Conservation (phyloP, 2,797 vertebrate species). For the Adelosebastes latens region DNA sequence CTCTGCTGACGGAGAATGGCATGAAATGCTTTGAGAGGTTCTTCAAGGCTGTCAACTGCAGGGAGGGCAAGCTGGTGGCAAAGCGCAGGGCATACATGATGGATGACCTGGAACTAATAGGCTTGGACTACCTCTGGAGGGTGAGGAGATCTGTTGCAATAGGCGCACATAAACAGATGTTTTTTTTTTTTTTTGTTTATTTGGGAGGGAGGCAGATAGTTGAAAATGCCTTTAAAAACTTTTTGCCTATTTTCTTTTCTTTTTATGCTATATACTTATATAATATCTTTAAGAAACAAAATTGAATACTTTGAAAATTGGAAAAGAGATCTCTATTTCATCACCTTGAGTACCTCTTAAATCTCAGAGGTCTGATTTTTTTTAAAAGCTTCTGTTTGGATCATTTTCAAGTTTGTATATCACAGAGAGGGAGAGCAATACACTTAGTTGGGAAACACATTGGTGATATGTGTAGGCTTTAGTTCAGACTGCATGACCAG, state of each 20-base stretch:
- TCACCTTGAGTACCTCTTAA: background rate
- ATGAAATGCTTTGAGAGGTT: slow-evolving; percentile 99
- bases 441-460: background rate
- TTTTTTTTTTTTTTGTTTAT: background rate
- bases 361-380: background rate
- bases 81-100: slow-evolving; percentile 99
- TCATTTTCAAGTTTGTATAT: background rate
- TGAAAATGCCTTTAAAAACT: background rate
- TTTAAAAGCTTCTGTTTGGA: background rate
- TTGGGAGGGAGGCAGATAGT: background rate
- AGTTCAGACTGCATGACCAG: background rate
- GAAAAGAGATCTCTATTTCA: background rate
- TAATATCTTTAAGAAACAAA: background rate
- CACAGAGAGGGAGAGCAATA: background rate
- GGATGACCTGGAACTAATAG: slow-evolving; percentile 99
- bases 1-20: slow-evolving; percentile 97
- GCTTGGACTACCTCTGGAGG: slow-evolving; percentile 99
- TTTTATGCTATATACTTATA: background rate
- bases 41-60: slow-evolving; percentile 99
- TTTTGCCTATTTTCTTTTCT: background rate
- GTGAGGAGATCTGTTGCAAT: slow-evolving; percentile 79
- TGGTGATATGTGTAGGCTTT: background rate
- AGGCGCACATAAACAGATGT: background rate
- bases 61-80: slow-evolving; percentile 98
- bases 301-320: background rate